phyloP scores from a whole-genome alignment of 2,113 vertebrate genomes.

The Erythrocebus patas region DNA sequence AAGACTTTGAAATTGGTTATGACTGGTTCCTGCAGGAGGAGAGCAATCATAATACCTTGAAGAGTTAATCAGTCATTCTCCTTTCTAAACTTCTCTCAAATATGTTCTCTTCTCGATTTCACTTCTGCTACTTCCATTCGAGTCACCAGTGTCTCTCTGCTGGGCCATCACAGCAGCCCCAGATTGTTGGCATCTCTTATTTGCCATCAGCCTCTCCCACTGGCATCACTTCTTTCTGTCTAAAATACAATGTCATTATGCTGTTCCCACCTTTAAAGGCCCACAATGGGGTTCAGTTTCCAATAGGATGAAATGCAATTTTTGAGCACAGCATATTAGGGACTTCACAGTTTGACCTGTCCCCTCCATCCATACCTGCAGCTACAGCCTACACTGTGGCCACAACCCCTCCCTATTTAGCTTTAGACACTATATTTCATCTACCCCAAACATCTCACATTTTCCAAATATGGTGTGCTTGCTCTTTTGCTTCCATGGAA shows the following conservation, averaged over 20 bases:
- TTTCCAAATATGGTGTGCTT: neutral
- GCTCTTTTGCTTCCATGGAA: neutral
- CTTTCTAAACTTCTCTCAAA: neutral
- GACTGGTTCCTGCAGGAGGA: neutral
- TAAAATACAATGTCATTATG: neutral
- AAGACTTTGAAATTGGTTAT: neutral
- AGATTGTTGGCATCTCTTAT: neutral
- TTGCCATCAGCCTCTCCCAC: neutral
- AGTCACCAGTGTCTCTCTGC: neutral
- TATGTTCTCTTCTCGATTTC: neutral
- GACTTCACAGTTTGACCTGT: neutral
- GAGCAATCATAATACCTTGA: neutral
- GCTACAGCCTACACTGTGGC: fast-evolving
- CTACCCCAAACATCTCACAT: neutral
- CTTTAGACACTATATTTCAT: neutral
- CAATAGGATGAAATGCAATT: neutral
- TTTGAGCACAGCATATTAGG: neutral
- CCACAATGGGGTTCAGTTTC: neutral
- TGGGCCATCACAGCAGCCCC: neutral
- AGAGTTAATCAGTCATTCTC: neutral
- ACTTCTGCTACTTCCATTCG: neutral
- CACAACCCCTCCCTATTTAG: neutral
- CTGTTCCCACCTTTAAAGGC: neutral
- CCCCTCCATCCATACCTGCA: neutral
- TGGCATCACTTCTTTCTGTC: neutral